Conservation (phyloP, 1,140 invertebrate species). For the Trichonephila inaurata region DNA sequence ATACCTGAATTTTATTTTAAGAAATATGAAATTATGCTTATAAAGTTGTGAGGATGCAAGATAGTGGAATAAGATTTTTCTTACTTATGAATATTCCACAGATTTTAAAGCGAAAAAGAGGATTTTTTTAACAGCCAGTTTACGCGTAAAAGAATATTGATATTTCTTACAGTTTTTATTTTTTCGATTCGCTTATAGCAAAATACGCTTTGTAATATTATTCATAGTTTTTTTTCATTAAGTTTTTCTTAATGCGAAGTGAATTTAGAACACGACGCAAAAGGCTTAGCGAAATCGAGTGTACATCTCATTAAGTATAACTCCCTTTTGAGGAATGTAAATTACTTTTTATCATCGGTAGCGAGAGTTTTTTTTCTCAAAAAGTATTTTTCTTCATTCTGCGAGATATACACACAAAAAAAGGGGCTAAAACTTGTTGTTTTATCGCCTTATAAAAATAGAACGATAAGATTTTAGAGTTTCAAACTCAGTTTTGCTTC, state of each 20-base stretch:
- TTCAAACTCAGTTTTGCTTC: conserved; percentile 14
- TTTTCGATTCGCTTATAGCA: conserved; percentile 14
- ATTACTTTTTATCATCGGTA: conserved; percentile 63
- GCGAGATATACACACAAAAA: too few relatives aligned
- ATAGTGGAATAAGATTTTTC: background rate
- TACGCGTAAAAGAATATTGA: conserved; percentile 16
- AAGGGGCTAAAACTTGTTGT: background rate
- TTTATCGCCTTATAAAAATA: conserved; percentile 39
- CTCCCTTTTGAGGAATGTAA: conserved; percentile 52
- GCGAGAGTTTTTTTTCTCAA: background rate
- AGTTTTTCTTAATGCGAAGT: background rate
- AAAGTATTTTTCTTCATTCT: background rate
- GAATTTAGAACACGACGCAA: conserved; percentile 1
- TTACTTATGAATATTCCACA: conserved; percentile 11
- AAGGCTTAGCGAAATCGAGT: conserved; percentile 50
- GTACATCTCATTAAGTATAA: conserved; percentile 58
- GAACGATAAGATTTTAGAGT: conserved; percentile 31
- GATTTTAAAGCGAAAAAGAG: background rate
- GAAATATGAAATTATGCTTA: background rate
- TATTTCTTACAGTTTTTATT: conserved; percentile 38
- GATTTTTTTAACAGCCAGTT: background rate
- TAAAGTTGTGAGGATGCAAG: background rate
- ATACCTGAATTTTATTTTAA: background rate
- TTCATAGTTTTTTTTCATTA: conserved; percentile 12
- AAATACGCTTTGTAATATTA: background rate